phyloP scores from a whole-genome alignment of 2,888 invertebrate genomes.

The Phoronis australis region DNA sequence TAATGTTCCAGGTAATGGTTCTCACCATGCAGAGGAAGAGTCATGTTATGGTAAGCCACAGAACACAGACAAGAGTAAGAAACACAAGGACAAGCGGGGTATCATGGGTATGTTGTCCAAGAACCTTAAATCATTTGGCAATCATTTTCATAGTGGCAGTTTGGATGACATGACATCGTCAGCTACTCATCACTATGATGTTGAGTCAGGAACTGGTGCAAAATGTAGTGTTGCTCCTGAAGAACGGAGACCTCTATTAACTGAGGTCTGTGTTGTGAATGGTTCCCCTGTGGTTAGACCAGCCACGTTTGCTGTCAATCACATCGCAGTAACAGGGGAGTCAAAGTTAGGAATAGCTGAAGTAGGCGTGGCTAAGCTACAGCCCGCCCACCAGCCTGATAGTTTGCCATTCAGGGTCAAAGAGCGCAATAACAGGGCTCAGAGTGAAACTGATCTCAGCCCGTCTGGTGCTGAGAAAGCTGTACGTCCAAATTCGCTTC shows the following conservation, averaged over 20 bases:
- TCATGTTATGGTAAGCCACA: background rate
- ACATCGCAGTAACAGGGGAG: slow-evolving; percentile 3
- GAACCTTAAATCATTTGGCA: background rate
- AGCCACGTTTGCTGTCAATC: slow-evolving; percentile 12
- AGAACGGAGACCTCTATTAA: slow-evolving; percentile 19
- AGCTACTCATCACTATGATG: no score
- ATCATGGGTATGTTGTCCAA: background rate
- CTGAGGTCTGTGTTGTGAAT: slow-evolving; percentile 36
- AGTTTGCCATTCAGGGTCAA: slow-evolving; percentile 15
- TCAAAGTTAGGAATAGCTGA: slow-evolving; percentile 22
- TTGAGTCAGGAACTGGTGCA: no score
- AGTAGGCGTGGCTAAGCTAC: slow-evolving; percentile 24
- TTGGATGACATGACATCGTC: background rate
- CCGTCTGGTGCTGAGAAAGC: no score
- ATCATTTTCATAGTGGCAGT: background rate
- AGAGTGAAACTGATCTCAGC: slow-evolving; percentile 30
- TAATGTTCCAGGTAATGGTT: slow-evolving; percentile 47
- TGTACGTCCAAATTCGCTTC: no score
- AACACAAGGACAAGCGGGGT: background rate
- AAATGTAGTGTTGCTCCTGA: background rate
- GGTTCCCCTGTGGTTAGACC: slow-evolving; percentile 25
- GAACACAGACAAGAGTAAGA: no score
- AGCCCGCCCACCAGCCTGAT: slow-evolving; percentile 10
- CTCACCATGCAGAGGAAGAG: slow-evolving; percentile 13
- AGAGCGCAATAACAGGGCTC: slow-evolving; percentile 15